Conservation (phyloP, 2,113 vertebrate genomes). For the Morphnarchus princeps region DNA sequence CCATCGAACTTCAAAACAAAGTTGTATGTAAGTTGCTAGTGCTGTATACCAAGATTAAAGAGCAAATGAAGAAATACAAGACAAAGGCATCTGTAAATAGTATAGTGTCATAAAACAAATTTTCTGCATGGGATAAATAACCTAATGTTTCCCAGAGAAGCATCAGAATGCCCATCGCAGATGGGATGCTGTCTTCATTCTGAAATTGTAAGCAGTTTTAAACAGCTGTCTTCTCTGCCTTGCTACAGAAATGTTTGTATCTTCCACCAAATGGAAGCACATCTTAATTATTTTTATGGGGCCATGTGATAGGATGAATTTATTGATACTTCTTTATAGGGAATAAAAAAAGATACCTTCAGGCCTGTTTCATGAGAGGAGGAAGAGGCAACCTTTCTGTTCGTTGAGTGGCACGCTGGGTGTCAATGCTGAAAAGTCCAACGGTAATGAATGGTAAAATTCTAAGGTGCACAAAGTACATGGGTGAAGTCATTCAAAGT, state of each 20-base stretch:
- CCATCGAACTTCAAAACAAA: not conserved
- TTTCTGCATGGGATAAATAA: not conserved
- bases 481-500: not conserved
- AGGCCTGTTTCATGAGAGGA: not conserved
- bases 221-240: not conserved
- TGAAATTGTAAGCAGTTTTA: not conserved
- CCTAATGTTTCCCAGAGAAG: not conserved
- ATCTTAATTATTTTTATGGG: not conserved
- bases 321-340: not conserved
- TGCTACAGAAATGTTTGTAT: not conserved
- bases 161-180: not conserved
- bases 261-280: not conserved
- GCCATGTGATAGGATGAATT: not conserved
- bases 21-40: not conserved
- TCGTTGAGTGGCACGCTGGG: fast-evolving
- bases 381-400: not conserved
- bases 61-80: not conserved
- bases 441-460: not conserved
- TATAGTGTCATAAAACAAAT: not conserved
- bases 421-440: not conserved
- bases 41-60: not conserved
- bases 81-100: not conserved
- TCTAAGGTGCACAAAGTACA: fast-evolving
- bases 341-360: not conserved
- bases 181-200: not conserved